Evolutionary conservation across 1,140 invertebrate species (phyloP), one percentile per base, ranked within the genome.

Genomic region (Zaprionus capensis): DNA sequence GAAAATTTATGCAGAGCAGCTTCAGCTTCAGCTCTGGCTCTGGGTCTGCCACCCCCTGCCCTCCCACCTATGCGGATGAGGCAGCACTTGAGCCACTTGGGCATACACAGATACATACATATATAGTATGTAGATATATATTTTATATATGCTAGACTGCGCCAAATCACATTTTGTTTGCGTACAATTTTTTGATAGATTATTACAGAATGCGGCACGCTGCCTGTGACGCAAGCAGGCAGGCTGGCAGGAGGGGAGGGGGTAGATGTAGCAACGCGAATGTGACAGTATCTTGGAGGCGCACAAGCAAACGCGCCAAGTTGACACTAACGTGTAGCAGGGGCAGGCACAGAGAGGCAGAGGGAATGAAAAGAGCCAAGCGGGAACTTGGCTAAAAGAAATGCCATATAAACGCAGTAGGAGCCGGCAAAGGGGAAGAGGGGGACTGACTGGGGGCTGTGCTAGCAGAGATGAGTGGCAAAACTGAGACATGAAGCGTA

Each of bases 151-250:
- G 24, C 28, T 53, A 49, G 59, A 34, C 57, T 46, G 63, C 69
- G 84, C 84, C 81, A 84, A 87, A 87, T 87, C 84, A 81, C 78
- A 87, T 84, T 87, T 84, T 87, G 84, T 87, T 87, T 87, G 84
- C 84, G 76, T 66, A 87, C 78, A 88, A 84, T 87, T 87, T 87
- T 87, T 87, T 87, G 84, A 87, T 88, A 87, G 84, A 87, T 87
- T 87, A 87, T 87, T 87, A 88, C 75, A 76, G 81, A 81, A 88
- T 81, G 85, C 71, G 80, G 78, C 84, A 83, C 34, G 38, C 63
- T 38, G 12, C 15, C 17, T 31, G 62, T 22, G 57, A 31, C 20
- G 67, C 57, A 53, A 20, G 46, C 20, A 34, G 41, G 5, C 14
- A 24, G 22, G 22, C 20, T 5, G 4, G 14, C 5, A 15, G 5